Conservation (phyloP, 2,113 vertebrate genomes). For the Polypterus senegalus region DNA sequence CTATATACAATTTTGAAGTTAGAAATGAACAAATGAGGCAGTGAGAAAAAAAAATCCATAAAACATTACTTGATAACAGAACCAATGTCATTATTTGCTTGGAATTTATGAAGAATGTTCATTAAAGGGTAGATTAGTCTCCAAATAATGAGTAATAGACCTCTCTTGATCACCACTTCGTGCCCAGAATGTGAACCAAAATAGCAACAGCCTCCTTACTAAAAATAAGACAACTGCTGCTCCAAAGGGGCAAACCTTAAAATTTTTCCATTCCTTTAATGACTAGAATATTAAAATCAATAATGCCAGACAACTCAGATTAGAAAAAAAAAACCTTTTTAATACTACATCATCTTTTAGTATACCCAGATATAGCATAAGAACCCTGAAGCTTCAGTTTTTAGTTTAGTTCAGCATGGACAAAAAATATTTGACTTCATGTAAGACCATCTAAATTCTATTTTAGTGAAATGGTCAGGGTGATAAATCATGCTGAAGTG, state of each 20-base stretch:
- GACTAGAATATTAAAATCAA: conserved; percentile 1
- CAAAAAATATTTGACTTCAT: conserved; percentile 2
- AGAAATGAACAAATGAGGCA: too few relatives aligned
- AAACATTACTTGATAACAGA: too few relatives aligned
- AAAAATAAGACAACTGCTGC: conserved; percentile 3
- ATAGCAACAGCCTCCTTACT: background rate
- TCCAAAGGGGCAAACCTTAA: background rate
- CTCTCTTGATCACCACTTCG: conserved; percentile 3
- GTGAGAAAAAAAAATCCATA: too few relatives aligned
- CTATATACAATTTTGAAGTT: too few relatives aligned
- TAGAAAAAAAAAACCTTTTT: conserved; percentile 22
- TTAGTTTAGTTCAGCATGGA: conserved; percentile 41
- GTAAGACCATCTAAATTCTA: conserved; percentile 33
- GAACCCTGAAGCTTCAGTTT: conserved; percentile 62
- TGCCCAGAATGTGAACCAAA: conserved; percentile 5
- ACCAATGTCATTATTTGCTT: too few relatives aligned
- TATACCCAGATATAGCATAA: conserved; percentile 22
- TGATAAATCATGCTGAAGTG: conserved; percentile 40
- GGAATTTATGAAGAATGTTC: too few relatives aligned
- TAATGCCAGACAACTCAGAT: background rate
- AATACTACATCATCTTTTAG: too few relatives aligned
- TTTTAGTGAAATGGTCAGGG: conserved; percentile 34
- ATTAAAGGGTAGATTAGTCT: too few relatives aligned
- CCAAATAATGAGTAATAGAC: conserved; percentile 18
- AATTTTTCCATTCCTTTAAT: background rate